phyloP scores from a whole-genome alignment of 2,113 vertebrate genomes.

The Vulpes lagopus region DNA sequence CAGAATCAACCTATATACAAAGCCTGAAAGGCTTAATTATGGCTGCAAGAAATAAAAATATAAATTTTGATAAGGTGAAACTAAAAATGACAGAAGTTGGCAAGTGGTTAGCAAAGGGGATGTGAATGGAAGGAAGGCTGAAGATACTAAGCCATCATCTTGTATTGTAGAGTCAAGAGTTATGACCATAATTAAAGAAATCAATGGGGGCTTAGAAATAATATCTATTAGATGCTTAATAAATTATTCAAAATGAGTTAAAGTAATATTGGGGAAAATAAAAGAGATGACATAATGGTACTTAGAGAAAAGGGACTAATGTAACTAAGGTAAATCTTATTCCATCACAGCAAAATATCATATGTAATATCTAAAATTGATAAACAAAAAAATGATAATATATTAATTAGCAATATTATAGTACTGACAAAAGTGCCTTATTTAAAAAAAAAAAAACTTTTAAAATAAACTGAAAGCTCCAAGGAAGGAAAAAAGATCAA shows the following conservation, averaged over 20 bases:
- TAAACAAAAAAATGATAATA: not conserved
- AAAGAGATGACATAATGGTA: not conserved
- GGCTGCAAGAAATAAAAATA: conserved; percentile 2
- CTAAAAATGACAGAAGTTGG: not conserved
- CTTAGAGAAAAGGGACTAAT: not conserved
- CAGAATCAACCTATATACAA: not conserved
- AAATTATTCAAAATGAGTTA: conserved; percentile 2
- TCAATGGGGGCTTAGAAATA: not conserved
- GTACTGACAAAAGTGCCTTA: not conserved
- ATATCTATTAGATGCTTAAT: conserved; percentile 18
- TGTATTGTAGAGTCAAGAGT: not conserved
- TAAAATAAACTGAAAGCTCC: not conserved
- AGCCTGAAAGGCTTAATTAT: not conserved
- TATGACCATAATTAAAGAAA: conserved; percentile 20
- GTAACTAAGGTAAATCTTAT: not conserved
- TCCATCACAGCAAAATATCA: not conserved
- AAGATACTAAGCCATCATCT: not conserved
- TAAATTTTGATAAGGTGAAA: not conserved
- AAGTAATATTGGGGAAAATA: not conserved
- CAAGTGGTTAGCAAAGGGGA: not conserved
- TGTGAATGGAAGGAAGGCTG: not conserved
- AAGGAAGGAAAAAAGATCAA: not conserved
- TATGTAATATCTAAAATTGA: not conserved
- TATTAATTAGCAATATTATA: conserved; percentile 1
- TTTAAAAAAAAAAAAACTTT: not conserved